Evolutionary conservation across 2,113 vertebrate species (phyloP).

Genomic region (Cebus imitator): DNA sequence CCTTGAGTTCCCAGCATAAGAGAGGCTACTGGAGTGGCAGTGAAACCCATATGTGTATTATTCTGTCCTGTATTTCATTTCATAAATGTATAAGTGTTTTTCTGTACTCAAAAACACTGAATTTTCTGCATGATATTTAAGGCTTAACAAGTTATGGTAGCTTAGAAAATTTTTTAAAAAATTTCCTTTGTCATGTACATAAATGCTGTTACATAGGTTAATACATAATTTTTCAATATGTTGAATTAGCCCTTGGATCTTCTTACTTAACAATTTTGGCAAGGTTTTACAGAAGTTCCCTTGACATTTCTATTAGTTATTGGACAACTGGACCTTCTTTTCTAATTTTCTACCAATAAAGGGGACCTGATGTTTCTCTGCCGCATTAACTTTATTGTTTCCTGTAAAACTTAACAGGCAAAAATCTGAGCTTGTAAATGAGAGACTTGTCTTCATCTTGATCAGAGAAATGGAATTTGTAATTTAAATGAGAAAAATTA

Average conservation of each 20-base stretch:
- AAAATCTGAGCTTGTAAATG: slow-evolving; percentile 81
- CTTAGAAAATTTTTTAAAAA: not conserved
- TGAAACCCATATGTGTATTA: not conserved
- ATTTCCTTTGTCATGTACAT: slow-evolving; percentile 45
- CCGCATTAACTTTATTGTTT: slow-evolving; percentile 81
- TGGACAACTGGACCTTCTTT: slow-evolving; percentile 70
- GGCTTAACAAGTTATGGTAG: not conserved
- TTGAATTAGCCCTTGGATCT: slow-evolving; percentile 62
- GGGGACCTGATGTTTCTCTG: slow-evolving; percentile 69
- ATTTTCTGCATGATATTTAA: slow-evolving; percentile 68
- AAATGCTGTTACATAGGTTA: slow-evolving; percentile 47
- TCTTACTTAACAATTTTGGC: slow-evolving; percentile 63
- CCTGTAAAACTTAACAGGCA: slow-evolving; percentile 80
- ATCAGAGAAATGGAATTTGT: slow-evolving; percentile 83
- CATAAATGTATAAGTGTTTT: slow-evolving; percentile 37
- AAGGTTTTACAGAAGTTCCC: slow-evolving; percentile 56
- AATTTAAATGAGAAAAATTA: slow-evolving; percentile 86
- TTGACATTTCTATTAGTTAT: slow-evolving; percentile 69
- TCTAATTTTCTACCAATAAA: slow-evolving; percentile 75
- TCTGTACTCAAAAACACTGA: slow-evolving; percentile 55
- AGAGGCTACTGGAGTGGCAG: no score
- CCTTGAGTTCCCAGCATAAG: not conserved
- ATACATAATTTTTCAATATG: slow-evolving; percentile 51
- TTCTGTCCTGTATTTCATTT: slow-evolving; percentile 32
- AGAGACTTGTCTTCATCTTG: slow-evolving; percentile 77